These are phyloP conservation scores for Atractosteus spatula DNA, from an alignment of 2,113 vertebrate genomes.

Conservation along the genomic window DNA sequence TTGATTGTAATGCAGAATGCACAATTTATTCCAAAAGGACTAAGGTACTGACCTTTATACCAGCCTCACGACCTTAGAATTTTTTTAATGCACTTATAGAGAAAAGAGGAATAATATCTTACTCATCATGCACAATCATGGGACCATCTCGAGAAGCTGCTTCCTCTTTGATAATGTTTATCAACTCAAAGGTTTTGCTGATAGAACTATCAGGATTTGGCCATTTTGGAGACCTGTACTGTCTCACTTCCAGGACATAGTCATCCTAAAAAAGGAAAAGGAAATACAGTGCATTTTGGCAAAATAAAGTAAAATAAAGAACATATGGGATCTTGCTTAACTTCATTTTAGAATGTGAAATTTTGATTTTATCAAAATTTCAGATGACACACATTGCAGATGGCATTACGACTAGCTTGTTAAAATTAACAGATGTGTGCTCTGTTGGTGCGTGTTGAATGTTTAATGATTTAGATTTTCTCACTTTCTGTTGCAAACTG, in stretches of 20 bases:
- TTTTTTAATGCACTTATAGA: background rate
- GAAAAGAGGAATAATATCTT: slow-evolving; percentile 45
- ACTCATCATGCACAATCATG: slow-evolving; percentile 86
- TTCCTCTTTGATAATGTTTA: slow-evolving; percentile 80
- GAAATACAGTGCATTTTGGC: background rate
- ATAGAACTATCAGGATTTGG: slow-evolving; percentile 92
- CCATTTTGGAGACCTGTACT: slow-evolving; percentile 85
- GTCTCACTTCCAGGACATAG: slow-evolving; percentile 87
- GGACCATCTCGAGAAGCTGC: slow-evolving; percentile 75
- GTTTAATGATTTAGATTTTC: slow-evolving; percentile 37
- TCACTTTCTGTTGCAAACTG: slow-evolving; percentile 36
- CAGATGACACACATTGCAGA: slow-evolving; percentile 24
- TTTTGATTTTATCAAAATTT: too few species aligned
- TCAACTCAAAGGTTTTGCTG: slow-evolving; percentile 89
- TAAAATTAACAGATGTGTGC: slow-evolving; percentile 41
- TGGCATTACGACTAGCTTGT: slow-evolving; percentile 28
- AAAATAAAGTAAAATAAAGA: too few species aligned
- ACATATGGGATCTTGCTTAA: too few species aligned
- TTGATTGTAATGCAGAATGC: too few species aligned
- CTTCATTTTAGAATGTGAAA: background rate
- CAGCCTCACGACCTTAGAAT: background rate
- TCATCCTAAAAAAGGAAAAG: slow-evolving; percentile 74
- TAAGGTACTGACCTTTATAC: too few species aligned
- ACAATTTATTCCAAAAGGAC: too few species aligned
- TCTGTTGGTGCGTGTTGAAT: slow-evolving; percentile 28